Conservation (phyloP, 92 coral and sea anemone genomes). For the Virgularia gustaviana region DNA sequence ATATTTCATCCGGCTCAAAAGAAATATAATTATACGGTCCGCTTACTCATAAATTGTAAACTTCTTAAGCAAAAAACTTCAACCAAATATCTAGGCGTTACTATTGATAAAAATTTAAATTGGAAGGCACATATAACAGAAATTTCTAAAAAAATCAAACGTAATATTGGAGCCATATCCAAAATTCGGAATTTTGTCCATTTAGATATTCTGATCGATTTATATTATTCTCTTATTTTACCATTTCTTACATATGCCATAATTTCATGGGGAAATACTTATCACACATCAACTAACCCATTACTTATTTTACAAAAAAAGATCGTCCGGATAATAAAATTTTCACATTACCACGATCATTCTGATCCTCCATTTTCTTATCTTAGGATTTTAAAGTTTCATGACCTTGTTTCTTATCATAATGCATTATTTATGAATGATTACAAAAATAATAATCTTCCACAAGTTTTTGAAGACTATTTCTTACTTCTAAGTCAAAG, state of each 20-base stretch:
- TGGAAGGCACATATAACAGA: not conserved
- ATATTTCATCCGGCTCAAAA: not conserved
- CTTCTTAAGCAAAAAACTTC: not conserved
- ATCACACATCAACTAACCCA: not conserved
- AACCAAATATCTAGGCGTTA: not conserved
- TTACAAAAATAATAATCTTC: not conserved
- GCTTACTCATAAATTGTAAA: not conserved
- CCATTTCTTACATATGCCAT: constrained; percentile 6
- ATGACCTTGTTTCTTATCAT: constrained; percentile 3
- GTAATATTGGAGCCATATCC: constrained; percentile 35
- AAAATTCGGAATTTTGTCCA: constrained; percentile 22
- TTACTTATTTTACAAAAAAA: constrained; percentile 18
- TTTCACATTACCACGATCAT: constrained; percentile 3
- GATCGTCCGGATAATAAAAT: constrained; percentile 28
- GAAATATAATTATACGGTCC: not conserved
- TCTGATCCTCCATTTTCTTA: not conserved
- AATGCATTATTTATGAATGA: constrained; percentile 4
- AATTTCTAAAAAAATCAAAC: not conserved
- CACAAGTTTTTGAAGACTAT: not conserved
- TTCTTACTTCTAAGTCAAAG: not conserved
- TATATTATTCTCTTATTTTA: not conserved
- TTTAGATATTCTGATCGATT: not conserved
- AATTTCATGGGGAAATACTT: constrained; percentile 11
- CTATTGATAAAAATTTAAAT: not conserved
- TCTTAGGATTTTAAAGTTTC: not conserved